Percentiles rank a stretch among this genome's conserved stretches.
phyloP scores from a whole-genome alignment of 2,888 invertebrate species.

The Eupithecia subfuscata region DNA sequence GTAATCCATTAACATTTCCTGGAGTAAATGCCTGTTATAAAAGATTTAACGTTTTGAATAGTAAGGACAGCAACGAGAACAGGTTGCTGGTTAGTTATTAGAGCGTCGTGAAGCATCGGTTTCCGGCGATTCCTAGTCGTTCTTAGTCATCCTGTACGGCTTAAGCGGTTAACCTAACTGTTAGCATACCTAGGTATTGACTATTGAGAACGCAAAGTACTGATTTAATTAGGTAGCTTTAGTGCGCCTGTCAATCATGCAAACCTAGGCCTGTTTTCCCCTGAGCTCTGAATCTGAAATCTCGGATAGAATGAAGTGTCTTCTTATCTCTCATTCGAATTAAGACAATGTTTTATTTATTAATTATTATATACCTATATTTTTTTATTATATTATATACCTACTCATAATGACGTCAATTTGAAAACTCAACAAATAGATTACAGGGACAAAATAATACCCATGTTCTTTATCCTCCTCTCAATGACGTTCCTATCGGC shows the following conservation, averaged over 20 bases:
- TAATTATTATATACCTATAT: neutral
- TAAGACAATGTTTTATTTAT: neutral
- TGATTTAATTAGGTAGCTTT: slow-evolving; percentile 50
- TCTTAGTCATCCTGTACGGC: slow-evolving; percentile 44
- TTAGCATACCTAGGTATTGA: slow-evolving; percentile 46
- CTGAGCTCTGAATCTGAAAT: neutral
- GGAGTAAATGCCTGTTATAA: slow-evolving; percentile 54
- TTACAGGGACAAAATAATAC: neutral
- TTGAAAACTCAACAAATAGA: neutral
- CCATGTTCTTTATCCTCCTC: neutral
- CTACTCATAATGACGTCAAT: neutral
- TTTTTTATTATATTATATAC: neutral
- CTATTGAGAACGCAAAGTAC: slow-evolving; percentile 42
- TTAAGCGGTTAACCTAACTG: slow-evolving; percentile 58
- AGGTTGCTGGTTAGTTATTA: slow-evolving; percentile 58
- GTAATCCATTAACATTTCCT: slow-evolving; percentile 61
- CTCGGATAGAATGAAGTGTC: neutral
- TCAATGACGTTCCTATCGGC: neutral
- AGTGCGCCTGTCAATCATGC: neutral
- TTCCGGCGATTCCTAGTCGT: slow-evolving; percentile 66
- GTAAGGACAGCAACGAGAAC: slow-evolving; percentile 51
- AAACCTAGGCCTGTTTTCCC: neutral
- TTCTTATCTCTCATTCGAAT: neutral
- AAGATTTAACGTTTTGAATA: slow-evolving; percentile 56
- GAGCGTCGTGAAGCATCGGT: slow-evolving; percentile 53